Evolutionary conservation across 2,888 invertebrate species (phyloP).

Genomic region (Atethmia centrago): DNA sequence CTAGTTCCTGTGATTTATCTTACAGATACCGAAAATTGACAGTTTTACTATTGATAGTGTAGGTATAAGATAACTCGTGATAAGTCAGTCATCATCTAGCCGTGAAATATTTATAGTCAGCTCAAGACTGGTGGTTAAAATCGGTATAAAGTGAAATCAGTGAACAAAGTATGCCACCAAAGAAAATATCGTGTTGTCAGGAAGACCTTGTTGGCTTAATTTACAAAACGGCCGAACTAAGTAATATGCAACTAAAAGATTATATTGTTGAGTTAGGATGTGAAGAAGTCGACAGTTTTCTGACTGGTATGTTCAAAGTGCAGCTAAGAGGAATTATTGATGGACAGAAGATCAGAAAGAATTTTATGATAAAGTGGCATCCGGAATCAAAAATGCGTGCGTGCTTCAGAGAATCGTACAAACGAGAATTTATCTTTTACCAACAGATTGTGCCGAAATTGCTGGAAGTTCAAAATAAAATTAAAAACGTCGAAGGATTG

Average conservation of each 20-base stretch:
- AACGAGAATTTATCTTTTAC: slow-evolving; percentile 76
- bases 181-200: slow-evolving; percentile 78
- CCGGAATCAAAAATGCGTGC: slow-evolving; percentile 72
- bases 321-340: slow-evolving; percentile 73
- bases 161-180: slow-evolving; percentile 76
- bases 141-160: slow-evolving; percentile 51
- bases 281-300: slow-evolving; percentile 78
- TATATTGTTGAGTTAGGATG: slow-evolving; percentile 72
- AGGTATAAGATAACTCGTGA: slow-evolving; percentile 46
- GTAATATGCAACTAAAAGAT: slow-evolving; percentile 70
- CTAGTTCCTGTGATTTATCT: slow-evolving; percentile 49
- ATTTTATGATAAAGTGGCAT: slow-evolving; percentile 79
- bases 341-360: slow-evolving; percentile 74
- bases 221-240: slow-evolving; percentile 73
- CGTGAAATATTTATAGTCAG: slow-evolving; percentile 34
- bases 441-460: slow-evolving; percentile 72
- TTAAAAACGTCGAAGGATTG: slow-evolving; percentile 79
- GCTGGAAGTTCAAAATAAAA: slow-evolving; percentile 75
- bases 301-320: slow-evolving; percentile 75
- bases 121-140: slow-evolving; percentile 37
- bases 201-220: slow-evolving; percentile 77
- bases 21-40: slow-evolving; percentile 45
- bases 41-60: slow-evolving; percentile 46
- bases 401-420: slow-evolving; percentile 76
- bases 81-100: slow-evolving; percentile 39